Evolutionary conservation across 2,888 invertebrate genomes (phyloP), one percentile per base, ranked within the genome.

Genomic region (Scaptodrosophila latifasciaeformis): DNA sequence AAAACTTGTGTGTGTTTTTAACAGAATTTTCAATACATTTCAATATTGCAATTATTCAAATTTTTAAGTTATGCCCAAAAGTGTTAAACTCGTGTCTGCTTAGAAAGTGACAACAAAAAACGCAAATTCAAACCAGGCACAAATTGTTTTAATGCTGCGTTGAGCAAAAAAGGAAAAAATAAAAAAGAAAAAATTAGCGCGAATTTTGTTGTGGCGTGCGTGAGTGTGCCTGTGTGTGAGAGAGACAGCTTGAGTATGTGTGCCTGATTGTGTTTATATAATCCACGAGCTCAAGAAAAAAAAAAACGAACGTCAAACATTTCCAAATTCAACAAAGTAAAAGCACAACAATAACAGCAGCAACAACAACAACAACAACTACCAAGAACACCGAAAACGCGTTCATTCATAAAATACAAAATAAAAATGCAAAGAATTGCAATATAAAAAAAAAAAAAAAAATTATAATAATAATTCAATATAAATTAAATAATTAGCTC

Each of bases 401-500:
- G n/a, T n/a, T n/a, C n/a, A n/a, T n/a, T n/a, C n/a, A n/a, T n/a
- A 40, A 30, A 54, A 57, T 48, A 46, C 54, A 49, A 65, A 52
- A 48, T 39, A 55, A 54, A 62, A 62, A 57, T 52, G n/a, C n/a
- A n/a, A n/a, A n/a, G n/a, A n/a, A n/a, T n/a, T n/a, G n/a, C n/a
- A n/a, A 47, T 55, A 63, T 60, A 54, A 44, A 49, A 54, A 31
- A 49, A 53, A 49, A 59, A 46, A 30, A 44, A 59, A 63, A 47
- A 40, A 52, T 34, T 37, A 66, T 54, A 51, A 64, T n/a, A n/a
- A n/a, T n/a, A n/a, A n/a, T n/a, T n/a, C n/a, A n/a, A n/a, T n/a
- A n/a, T n/a, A n/a, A n/a, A 45, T 54, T 52, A 49, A 61, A 55
- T 43, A 31, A 27, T 6, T 27, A 27, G n/a, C n/a, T n/a, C n/a